These are phyloP conservation scores for Cassiopea andromeda DNA, from an alignment of 30 jellyfish, hydroid and myxozoan species.

Conservation along the genomic window DNA sequence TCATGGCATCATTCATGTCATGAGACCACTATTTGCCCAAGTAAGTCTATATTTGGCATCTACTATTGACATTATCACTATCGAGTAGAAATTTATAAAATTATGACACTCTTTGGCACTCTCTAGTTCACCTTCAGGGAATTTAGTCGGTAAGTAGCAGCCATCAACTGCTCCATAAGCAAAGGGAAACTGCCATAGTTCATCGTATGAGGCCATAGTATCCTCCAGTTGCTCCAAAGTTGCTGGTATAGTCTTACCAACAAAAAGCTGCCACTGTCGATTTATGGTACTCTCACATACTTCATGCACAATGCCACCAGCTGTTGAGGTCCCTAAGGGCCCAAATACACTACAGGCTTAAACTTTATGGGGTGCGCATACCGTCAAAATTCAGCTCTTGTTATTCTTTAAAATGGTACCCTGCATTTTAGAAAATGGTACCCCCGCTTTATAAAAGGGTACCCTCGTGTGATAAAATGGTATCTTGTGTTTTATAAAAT, in stretches of 20 bases:
- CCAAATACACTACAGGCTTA: too few relatives aligned
- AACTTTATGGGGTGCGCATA: too few relatives aligned
- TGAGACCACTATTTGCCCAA: conserved; percentile 79
- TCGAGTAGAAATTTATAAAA: conserved; percentile 53
- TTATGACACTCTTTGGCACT: conserved; percentile 66
- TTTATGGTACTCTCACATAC: conserved; percentile 6
- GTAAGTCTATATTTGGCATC: conserved; percentile 56
- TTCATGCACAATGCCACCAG: conserved; percentile 35
- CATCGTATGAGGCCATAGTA: conserved; percentile 30
- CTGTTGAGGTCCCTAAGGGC: conserved; percentile 52
- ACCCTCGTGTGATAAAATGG: too few relatives aligned
- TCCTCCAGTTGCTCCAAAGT: conserved; percentile 11
- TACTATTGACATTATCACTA: conserved; percentile 53
- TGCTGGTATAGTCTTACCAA: conserved; percentile 39
- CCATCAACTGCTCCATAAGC: conserved; percentile 60
- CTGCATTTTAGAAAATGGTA: too few relatives aligned
- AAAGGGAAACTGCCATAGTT: conserved; percentile 63
- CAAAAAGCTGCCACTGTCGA: conserved; percentile 34
- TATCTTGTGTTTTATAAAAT: too few relatives aligned
- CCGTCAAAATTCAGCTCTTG: too few relatives aligned
- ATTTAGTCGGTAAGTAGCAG: conserved; percentile 55
- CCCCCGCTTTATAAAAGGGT: too few relatives aligned
- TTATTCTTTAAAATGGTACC: too few relatives aligned
- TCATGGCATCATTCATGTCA: conserved; percentile 56
- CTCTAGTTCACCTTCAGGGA: conserved; percentile 58